phyloP scores from a whole-genome alignment of 2,888 invertebrate species.

The Pseudococcus longispinus region DNA sequence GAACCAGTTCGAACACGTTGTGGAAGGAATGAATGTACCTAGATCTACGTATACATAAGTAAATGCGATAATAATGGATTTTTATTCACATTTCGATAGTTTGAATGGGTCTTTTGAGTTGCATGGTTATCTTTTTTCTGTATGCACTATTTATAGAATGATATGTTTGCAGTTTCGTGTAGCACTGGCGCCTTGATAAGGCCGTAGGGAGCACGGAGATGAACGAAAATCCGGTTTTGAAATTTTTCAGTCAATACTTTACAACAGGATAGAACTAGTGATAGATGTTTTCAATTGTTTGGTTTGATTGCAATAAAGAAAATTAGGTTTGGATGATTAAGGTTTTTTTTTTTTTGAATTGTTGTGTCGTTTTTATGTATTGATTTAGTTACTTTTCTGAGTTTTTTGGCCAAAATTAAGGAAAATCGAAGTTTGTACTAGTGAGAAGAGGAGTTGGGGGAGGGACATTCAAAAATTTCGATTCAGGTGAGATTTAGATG shows the following conservation, averaged over 20 bases:
- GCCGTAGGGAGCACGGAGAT: neutral
- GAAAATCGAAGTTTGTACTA: too few relatives aligned
- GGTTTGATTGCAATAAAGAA: too few relatives aligned
- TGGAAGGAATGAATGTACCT: neutral
- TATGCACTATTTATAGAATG: neutral
- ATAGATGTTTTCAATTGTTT: too few relatives aligned
- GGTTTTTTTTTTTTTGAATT: too few relatives aligned
- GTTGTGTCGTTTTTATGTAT: too few relatives aligned
- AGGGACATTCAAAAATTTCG: too few relatives aligned
- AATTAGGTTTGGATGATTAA: too few relatives aligned
- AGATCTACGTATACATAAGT: too few relatives aligned
- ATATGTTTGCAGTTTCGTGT: neutral
- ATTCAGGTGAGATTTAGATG: neutral
- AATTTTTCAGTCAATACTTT: neutral
- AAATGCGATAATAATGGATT: neutral
- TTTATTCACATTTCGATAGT: neutral
- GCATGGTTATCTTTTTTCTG: neutral
- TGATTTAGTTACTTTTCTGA: too few relatives aligned
- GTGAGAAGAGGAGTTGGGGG: too few relatives aligned
- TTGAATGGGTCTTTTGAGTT: neutral
- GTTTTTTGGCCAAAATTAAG: too few relatives aligned
- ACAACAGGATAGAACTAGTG: neutral
- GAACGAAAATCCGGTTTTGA: neutral
- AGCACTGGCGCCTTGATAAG: too few relatives aligned
- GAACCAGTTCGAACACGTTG: neutral